These are phyloP conservation scores for Galeruca laticollis DNA, from an alignment of 2,888 invertebrate genomes.

Conservation along the genomic window DNA sequence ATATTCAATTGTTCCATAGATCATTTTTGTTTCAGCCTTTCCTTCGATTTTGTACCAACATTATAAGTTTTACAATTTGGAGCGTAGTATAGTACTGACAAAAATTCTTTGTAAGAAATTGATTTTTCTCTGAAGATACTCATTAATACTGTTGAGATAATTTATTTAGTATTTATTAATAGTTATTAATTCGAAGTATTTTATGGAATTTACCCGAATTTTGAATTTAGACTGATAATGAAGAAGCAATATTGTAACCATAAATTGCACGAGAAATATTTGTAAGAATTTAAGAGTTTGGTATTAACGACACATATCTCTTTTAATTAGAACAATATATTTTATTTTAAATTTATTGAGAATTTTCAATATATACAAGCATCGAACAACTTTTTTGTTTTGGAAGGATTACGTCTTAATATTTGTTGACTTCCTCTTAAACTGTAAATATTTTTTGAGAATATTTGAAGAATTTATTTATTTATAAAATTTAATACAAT, in stretches of 20 bases:
- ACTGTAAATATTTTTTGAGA: too few species aligned
- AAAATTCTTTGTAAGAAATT: slow-evolving; percentile 45
- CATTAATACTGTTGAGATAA: slow-evolving; percentile 57
- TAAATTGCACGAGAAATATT: slow-evolving; percentile 50
- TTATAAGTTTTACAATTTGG: slow-evolving; percentile 45
- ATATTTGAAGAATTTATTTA: too few species aligned
- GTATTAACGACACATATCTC: slow-evolving; percentile 7
- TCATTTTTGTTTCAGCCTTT: slow-evolving; percentile 39
- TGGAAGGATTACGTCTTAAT: too few species aligned
- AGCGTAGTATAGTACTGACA: slow-evolving; percentile 50
- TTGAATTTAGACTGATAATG: slow-evolving; percentile 65
- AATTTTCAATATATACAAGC: too few species aligned
- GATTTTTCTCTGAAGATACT: slow-evolving; percentile 60
- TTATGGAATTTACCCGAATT: slow-evolving; percentile 62
- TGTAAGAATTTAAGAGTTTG: slow-evolving; percentile 50
- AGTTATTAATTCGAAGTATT: slow-evolving; percentile 54
- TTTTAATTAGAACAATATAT: background rate
- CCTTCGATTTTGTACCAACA: slow-evolving; percentile 44
- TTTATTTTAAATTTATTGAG: too few species aligned
- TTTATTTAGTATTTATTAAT: slow-evolving; percentile 56
- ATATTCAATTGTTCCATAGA: slow-evolving; percentile 6
- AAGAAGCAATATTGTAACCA: slow-evolving; percentile 63
- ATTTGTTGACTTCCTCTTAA: too few species aligned
- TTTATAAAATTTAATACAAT: too few species aligned
- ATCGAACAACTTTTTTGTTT: too few species aligned